Evolutionary conservation across 23 tunicate genomes (phyloP).

Genomic region (Corella eumyota): DNA sequence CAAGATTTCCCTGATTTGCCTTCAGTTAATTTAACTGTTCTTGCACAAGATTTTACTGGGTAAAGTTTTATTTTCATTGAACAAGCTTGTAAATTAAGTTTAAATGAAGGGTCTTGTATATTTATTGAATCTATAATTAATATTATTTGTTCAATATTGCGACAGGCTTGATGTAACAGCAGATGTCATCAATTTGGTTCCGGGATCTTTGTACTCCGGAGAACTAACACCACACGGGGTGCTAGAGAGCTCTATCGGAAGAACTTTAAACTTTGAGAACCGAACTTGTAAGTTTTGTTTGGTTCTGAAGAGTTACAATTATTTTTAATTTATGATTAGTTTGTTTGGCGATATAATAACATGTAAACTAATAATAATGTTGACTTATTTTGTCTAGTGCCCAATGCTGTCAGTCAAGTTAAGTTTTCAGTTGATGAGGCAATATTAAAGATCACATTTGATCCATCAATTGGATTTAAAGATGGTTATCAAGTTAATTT

Average conservation of each 20-base stretch:
- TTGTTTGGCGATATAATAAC: too few relatives aligned
- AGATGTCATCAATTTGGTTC: background rate
- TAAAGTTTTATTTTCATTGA: too few relatives aligned
- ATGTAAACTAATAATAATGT: too few relatives aligned
- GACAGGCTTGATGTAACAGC: too few relatives aligned
- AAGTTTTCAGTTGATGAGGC: background rate
- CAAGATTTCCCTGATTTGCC: background rate
- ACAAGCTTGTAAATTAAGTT: too few relatives aligned
- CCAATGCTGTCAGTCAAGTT: conserved; percentile 2
- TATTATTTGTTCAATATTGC: too few relatives aligned
- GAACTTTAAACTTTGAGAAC: background rate
- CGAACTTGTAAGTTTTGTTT: conserved; percentile 11
- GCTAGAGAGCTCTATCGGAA: background rate
- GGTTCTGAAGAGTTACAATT: too few relatives aligned
- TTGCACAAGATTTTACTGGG: too few relatives aligned
- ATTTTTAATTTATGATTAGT: too few relatives aligned
- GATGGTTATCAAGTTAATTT: conserved; percentile 7
- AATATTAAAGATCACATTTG: background rate
- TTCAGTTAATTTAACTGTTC: background rate
- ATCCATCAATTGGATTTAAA: conserved; percentile 9
- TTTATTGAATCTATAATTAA: too few relatives aligned
- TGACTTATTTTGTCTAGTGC: too few relatives aligned
- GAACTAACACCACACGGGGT: conserved; percentile 2
- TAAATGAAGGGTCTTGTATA: too few relatives aligned
- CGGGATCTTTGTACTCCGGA: background rate